phyloP scores from a whole-genome alignment of 2,113 vertebrate genomes.

The Varanus komodoensis region DNA sequence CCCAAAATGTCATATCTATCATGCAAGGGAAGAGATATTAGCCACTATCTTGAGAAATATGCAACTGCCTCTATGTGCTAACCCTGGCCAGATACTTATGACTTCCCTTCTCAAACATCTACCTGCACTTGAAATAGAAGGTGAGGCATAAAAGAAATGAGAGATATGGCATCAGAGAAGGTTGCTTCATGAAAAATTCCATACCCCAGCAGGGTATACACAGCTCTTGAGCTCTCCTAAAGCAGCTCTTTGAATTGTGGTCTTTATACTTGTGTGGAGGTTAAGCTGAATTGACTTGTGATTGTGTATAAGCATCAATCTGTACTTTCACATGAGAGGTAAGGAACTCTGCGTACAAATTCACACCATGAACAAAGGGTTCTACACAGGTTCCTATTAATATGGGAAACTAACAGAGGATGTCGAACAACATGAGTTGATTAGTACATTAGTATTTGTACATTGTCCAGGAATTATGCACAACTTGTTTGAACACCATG shows the following conservation, averaged over 20 bases:
- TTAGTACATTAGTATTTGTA: background rate
- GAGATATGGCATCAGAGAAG: background rate
- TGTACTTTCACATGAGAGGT: background rate
- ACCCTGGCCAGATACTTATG: background rate
- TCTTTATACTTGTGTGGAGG: background rate
- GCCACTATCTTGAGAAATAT: background rate
- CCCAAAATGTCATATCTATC: conserved; percentile 22
- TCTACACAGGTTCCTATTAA: background rate
- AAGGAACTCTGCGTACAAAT: background rate
- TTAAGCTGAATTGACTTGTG: background rate
- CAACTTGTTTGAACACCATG: background rate
- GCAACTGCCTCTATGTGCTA: background rate
- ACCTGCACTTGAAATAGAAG: background rate
- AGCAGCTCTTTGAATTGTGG: background rate
- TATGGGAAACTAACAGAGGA: background rate
- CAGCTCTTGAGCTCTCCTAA: too few relatives aligned
- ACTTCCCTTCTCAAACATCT: background rate
- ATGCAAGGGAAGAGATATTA: conserved; percentile 6
- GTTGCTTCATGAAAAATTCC: too few relatives aligned
- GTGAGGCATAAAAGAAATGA: background rate
- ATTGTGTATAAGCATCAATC: background rate
- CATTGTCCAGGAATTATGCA: background rate
- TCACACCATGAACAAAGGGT: background rate
- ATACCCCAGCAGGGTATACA: background rate
- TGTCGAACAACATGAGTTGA: background rate